phyloP scores from a whole-genome alignment of 1,140 invertebrate species.

The Drosophila triauraria region DNA sequence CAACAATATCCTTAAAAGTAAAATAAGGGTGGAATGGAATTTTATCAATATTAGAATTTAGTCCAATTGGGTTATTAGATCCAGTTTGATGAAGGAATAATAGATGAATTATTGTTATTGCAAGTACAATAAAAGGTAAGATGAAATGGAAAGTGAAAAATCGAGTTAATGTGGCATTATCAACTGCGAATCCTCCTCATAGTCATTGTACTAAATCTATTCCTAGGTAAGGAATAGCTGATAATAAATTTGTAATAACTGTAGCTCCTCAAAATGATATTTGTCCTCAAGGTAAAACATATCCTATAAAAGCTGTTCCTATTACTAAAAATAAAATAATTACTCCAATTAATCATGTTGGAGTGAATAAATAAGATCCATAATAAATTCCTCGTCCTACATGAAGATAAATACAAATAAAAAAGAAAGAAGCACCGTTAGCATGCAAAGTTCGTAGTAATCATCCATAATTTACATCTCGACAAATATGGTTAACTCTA shows the following conservation, averaged over 20 bases:
- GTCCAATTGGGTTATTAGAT: conserved; percentile 87
- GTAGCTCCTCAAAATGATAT: conserved; percentile 91
- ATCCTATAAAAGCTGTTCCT: conserved; percentile 89
- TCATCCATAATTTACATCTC: conserved; percentile 87
- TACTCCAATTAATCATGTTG: conserved; percentile 86
- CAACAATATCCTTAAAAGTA: conserved; percentile 87
- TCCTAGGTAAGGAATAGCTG: conserved; percentile 89
- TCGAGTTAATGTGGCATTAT: conserved; percentile 89
- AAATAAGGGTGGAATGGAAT: conserved; percentile 88
- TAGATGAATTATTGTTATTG: conserved; percentile 87
- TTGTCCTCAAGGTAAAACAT: conserved; percentile 90
- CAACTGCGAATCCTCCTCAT: conserved; percentile 90
- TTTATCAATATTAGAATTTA: conserved; percentile 88
- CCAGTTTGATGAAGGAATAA: conserved; percentile 88
- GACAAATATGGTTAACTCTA: conserved; percentile 86
- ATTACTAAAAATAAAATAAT: conserved; percentile 88
- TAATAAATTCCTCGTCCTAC: conserved; percentile 49
- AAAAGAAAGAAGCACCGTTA: conserved; percentile 87
- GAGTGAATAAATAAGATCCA: conserved; percentile 33
- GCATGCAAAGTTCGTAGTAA: conserved; percentile 87
- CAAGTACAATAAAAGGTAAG: conserved; percentile 88
- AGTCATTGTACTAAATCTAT: conserved; percentile 87
- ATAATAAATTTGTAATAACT: conserved; percentile 90
- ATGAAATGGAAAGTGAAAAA: conserved; percentile 91
- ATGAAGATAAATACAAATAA: conserved; percentile 82